These are phyloP conservation scores for Vultur gryphus DNA, from an alignment of 2,797 vertebrate genomes.

Conservation along the genomic window DNA sequence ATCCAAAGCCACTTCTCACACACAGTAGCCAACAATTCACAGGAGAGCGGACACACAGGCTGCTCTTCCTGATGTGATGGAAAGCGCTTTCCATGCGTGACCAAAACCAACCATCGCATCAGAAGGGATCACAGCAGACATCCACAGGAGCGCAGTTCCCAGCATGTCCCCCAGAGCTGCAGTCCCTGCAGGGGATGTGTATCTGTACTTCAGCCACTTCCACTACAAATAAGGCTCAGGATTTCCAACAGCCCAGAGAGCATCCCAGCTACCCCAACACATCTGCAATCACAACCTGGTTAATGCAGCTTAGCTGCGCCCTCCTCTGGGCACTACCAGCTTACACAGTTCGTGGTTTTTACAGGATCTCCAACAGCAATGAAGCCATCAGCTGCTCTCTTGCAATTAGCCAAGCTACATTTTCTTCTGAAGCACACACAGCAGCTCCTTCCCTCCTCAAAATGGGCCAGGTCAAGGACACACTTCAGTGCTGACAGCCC, in stretches of 20 bases:
- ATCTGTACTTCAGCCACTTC: not conserved
- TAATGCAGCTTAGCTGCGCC: not conserved
- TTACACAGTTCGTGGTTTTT: not conserved
- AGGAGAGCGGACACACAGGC: not conserved
- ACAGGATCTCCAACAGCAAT: not conserved
- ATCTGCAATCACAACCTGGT: not conserved
- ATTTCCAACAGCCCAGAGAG: not conserved
- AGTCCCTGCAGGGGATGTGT: fast-evolving
- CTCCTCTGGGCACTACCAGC: not conserved
- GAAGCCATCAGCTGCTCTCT: not conserved
- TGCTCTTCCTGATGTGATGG: not conserved
- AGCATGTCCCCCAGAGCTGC: not conserved
- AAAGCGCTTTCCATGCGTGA: not conserved
- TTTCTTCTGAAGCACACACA: not conserved
- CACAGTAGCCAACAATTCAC: not conserved
- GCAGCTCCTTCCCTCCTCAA: not conserved
- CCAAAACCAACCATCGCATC: not conserved
- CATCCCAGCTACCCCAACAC: not conserved
- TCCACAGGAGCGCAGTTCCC: not conserved
- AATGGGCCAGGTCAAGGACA: not conserved
- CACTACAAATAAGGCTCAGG: not conserved
- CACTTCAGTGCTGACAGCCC: not conserved
- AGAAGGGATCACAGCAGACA: not conserved
- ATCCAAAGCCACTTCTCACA: not conserved
- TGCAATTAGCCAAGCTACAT: not conserved